Conservation (phyloP, 1,140 invertebrate genomes). For the Hycleus phaleratus region DNA sequence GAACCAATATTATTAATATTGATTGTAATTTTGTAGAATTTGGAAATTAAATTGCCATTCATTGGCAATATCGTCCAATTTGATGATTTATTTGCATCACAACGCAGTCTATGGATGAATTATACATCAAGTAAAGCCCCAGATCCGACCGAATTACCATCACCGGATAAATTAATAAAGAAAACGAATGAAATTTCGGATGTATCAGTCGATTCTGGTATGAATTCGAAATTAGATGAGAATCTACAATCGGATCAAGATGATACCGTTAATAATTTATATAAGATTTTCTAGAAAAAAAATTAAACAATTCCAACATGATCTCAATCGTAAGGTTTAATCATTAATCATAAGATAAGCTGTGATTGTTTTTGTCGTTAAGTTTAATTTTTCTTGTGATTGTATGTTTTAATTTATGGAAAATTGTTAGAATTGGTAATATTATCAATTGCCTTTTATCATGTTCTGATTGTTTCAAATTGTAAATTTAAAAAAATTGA, state of each 20-base stretch:
- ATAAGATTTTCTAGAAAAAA: neutral
- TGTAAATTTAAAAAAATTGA: neutral
- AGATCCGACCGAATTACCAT: slow-evolving; percentile 32
- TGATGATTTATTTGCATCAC: slow-evolving; percentile 18
- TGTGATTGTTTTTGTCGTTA: neutral
- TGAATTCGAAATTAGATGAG: slow-evolving; percentile 28
- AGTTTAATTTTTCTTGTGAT: slow-evolving; percentile 18
- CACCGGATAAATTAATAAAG: slow-evolving; percentile 34
- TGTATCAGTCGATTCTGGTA: slow-evolving; percentile 37
- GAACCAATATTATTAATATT: no score
- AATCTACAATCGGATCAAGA: slow-evolving; percentile 29
- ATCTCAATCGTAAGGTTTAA: neutral
- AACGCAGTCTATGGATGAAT: slow-evolving; percentile 24
- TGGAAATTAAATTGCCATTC: neutral
- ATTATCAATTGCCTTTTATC: slow-evolving; percentile 4
- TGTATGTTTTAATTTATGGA: slow-evolving; percentile 5
- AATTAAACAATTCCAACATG: neutral
- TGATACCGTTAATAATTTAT: neutral
- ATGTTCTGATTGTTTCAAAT: neutral
- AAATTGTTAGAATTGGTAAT: slow-evolving; percentile 19
- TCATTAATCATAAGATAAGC: neutral
- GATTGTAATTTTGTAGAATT: neutral
- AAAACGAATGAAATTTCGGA: slow-evolving; percentile 29
- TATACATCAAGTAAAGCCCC: slow-evolving; percentile 16
- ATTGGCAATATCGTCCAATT: neutral